These are phyloP conservation scores for Argyrosomus regius DNA, from an alignment of 2,797 vertebrate species.

Conservation along the genomic window DNA sequence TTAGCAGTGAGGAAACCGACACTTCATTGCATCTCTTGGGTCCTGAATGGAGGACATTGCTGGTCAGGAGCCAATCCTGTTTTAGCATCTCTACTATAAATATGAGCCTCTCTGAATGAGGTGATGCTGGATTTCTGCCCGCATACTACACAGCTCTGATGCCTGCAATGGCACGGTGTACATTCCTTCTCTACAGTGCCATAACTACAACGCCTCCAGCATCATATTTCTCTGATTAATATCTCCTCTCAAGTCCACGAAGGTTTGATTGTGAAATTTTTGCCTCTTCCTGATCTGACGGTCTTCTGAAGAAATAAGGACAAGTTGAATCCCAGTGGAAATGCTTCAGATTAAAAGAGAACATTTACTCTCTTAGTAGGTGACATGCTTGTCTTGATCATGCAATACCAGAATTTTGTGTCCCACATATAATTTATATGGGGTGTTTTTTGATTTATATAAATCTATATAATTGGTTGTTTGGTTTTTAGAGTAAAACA, in stretches of 20 bases:
- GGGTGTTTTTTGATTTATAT: not conserved
- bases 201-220: conserved; percentile 51
- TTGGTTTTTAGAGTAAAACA: not conserved
- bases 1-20: conserved; percentile 75
- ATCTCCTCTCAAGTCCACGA: conserved; percentile 8
- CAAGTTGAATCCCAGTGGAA: not conserved
- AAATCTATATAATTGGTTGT: too few species aligned
- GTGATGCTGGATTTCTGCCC: conserved; percentile 82
- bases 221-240: conserved; percentile 60
- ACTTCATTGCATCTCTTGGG: conserved; percentile 70
- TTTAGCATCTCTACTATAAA: conserved; percentile 84
- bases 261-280: conserved; percentile 47
- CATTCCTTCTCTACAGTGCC: conserved; percentile 57
- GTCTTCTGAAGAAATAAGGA: conserved; percentile 10
- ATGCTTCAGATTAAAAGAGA: not conserved
- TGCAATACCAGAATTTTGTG: not conserved
- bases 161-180: conserved; percentile 56
- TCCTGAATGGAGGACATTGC: conserved; percentile 78
- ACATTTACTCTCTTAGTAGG: not conserved
- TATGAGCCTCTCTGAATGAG: conserved; percentile 85
- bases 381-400: not conserved
- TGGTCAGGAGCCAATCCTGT: conserved; percentile 82
- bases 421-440: not conserved
- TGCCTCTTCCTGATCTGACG: not conserved
- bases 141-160: conserved; percentile 63